Evolutionary conservation across 2,113 vertebrate genomes (phyloP).

Genomic region (Hucho hucho): DNA sequence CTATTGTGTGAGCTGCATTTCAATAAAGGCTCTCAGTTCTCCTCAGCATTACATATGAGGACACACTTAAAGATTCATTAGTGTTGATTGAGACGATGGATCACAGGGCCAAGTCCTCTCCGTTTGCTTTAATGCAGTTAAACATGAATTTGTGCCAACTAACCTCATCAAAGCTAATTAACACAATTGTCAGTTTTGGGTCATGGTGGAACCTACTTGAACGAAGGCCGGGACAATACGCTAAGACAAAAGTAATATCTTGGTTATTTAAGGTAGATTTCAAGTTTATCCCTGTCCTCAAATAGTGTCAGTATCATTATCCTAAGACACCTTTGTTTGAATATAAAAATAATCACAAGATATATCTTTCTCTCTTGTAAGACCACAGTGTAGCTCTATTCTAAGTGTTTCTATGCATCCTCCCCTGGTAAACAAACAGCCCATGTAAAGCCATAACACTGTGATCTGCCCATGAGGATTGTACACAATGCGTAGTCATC

Average conservation of each 20-base stretch:
- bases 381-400: constrained; percentile 27
- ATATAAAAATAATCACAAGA: background rate
- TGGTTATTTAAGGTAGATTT: background rate
- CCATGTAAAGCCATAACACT: constrained; percentile 50
- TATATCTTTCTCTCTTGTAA: background rate
- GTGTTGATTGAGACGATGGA: constrained; percentile 67
- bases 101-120: constrained; percentile 53
- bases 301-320: background rate
- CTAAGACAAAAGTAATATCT: constrained; percentile 48
- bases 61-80: constrained; percentile 66
- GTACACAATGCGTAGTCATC: constrained; percentile 46
- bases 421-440: constrained; percentile 51
- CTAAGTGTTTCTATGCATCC: constrained; percentile 30
- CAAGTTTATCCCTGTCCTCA: background rate
- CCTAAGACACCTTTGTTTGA: background rate
- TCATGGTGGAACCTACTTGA: constrained; percentile 42
- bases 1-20: constrained; percentile 8
- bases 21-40: constrained; percentile 42
- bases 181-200: constrained; percentile 70
- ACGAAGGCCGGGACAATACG: constrained; percentile 28
- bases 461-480: constrained; percentile 36
- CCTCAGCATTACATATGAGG: constrained; percentile 57
- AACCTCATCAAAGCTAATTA: constrained; percentile 75
- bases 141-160: constrained; percentile 66
- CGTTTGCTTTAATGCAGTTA: constrained; percentile 67